Conservation (phyloP, 2,797 vertebrate species). For the Periparus ater region DNA sequence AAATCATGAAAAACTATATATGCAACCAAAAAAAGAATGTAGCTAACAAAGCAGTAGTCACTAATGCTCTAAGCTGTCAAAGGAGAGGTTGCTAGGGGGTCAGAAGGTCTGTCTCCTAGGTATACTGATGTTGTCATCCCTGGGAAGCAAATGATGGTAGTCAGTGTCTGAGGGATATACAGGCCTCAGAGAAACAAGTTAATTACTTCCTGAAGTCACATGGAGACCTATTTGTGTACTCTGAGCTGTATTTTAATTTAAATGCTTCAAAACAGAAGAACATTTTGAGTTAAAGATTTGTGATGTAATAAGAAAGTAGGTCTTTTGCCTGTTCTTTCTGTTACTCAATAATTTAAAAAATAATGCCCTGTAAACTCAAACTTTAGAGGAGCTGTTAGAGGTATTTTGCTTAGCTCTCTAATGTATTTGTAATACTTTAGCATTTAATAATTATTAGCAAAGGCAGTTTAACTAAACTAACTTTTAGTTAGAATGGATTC, state of each 20-base stretch:
- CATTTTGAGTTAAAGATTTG: not conserved
- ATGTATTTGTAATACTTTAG: not conserved
- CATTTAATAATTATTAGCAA: not conserved
- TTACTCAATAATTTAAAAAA: not conserved
- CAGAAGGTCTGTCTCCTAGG: not conserved
- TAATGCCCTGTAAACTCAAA: not conserved
- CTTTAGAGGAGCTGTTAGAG: not conserved
- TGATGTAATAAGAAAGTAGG: not conserved
- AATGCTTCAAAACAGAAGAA: not conserved
- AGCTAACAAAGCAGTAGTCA: no score
- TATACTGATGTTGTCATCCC: not conserved
- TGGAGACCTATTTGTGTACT: not conserved
- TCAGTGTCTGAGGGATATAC: not conserved
- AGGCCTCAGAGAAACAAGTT: not conserved
- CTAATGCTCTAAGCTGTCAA: not conserved
- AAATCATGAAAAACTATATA: accelerated
- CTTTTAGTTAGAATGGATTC: not conserved
- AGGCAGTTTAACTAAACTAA: not conserved
- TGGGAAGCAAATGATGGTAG: not conserved
- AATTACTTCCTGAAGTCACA: not conserved
- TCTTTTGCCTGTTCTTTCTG: not conserved
- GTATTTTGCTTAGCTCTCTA: not conserved
- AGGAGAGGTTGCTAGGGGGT: not conserved
- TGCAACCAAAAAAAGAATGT: not conserved
- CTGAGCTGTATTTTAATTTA: not conserved